Evolutionary conservation across 2,113 vertebrate genomes (phyloP).

Genomic region (Rostratula benghalensis): DNA sequence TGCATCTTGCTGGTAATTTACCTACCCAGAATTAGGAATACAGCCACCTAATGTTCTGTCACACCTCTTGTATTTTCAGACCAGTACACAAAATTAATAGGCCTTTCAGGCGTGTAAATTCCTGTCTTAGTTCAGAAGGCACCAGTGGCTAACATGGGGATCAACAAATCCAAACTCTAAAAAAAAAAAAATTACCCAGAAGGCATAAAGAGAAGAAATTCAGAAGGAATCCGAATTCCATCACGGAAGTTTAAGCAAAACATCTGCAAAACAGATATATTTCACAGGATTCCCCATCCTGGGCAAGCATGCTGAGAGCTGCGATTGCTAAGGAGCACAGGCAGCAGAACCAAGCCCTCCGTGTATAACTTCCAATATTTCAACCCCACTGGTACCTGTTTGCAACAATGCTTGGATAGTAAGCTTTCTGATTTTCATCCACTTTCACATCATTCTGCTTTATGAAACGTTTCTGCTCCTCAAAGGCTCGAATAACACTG

Average conservation of each 20-base stretch:
- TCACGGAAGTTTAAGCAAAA: not conserved
- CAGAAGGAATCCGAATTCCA: not conserved
- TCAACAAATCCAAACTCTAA: not conserved
- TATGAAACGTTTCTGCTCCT: conserved; percentile 89
- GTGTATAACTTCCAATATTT: rapidly evolving
- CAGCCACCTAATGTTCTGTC: not conserved
- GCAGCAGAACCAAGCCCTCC: not conserved
- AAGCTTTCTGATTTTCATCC: conserved; percentile 95
- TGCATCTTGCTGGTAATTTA: no score
- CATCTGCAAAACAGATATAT: not conserved
- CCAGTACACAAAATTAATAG: not conserved
- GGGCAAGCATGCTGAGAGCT: not conserved
- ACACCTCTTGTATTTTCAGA: not conserved
- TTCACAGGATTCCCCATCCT: not conserved
- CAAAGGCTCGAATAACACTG: conserved; percentile 91
- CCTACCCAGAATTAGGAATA: not conserved
- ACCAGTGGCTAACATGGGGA: not conserved
- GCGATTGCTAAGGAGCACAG: not conserved
- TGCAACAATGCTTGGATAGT: conserved; percentile 94
- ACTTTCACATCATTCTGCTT: conserved; percentile 86
- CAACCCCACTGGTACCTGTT: conserved; percentile 81
- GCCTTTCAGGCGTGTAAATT: not conserved
- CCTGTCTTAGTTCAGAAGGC: not conserved
- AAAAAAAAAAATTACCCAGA: not conserved
- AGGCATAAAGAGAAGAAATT: not conserved